A percentile compares a stretch with the other conserved stretches of the same genome.
Evolutionary conservation across 2,888 invertebrate species (phyloP).

Genomic region (Amblyjoppa fuscipennis): DNA sequence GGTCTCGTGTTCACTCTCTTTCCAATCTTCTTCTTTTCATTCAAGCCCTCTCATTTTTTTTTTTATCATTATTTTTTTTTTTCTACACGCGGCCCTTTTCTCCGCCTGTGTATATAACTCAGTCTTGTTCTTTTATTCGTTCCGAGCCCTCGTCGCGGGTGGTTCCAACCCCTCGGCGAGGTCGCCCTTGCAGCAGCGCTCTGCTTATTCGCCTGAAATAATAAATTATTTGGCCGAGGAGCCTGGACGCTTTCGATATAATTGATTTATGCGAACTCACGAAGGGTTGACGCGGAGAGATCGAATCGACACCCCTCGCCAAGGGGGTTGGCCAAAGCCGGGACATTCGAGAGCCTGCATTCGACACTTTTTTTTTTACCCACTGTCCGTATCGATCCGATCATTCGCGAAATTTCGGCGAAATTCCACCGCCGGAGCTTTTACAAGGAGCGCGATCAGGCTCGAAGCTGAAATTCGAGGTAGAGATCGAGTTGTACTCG

Average conservation of each 20-base stretch:
- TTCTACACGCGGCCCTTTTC: not conserved
- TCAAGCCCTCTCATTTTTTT: constrained; percentile 35
- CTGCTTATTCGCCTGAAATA: constrained; percentile 39
- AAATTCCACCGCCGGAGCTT: not conserved
- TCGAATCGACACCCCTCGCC: constrained; percentile 36
- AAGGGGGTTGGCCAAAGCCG: constrained; percentile 12
- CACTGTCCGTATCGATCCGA: not conserved
- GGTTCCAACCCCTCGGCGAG: constrained; percentile 38
- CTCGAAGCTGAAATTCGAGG: not conserved
- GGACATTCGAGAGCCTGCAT: constrained; percentile 46
- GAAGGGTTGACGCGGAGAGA: constrained; percentile 48
- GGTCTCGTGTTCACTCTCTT: constrained; percentile 71
- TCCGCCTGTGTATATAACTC: constrained; percentile 23
- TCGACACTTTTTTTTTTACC: constrained; percentile 1
- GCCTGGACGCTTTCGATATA: constrained; percentile 40
- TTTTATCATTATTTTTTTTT: constrained; percentile 27
- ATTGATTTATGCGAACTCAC: constrained; percentile 73
- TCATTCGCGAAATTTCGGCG: not conserved
- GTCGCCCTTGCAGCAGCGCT: not conserved
- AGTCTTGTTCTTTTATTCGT: constrained; percentile 46
- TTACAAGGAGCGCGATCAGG: not conserved
- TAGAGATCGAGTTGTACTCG: not conserved
- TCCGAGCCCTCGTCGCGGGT: constrained; percentile 31
- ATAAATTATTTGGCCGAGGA: constrained; percentile 50
- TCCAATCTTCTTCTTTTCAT: constrained; percentile 33